Conservation (phyloP, 2,888 invertebrate genomes). For the Apotomis capreana region DNA sequence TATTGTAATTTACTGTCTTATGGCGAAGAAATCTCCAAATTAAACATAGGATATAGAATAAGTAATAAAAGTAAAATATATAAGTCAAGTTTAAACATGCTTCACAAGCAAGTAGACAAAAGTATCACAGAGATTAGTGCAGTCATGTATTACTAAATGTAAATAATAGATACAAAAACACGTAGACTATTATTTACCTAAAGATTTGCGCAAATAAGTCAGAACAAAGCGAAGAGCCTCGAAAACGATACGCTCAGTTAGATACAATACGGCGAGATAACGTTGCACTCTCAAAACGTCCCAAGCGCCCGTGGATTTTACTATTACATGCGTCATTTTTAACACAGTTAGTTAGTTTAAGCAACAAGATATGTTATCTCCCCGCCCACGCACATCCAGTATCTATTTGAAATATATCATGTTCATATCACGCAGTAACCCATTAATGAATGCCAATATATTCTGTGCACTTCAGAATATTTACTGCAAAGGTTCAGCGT, state of each 20-base stretch:
- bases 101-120: conserved; percentile 1
- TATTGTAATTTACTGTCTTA: neutral
- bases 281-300: neutral
- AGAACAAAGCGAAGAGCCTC: conserved; percentile 12
- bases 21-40: neutral
- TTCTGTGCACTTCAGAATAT: no score
- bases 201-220: conserved; percentile 21
- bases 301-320: neutral
- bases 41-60: neutral
- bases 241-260: conserved; percentile 16
- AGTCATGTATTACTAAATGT: conserved; percentile 2
- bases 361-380: conserved; percentile 34
- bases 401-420: conserved; percentile 6
- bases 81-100: conserved; percentile 11
- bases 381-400: conserved; percentile 15
- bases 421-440: neutral
- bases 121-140: conserved; percentile 3
- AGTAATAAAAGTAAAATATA: neutral
- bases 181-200: conserved; percentile 6
- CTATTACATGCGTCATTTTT: neutral
- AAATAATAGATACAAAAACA: neutral
- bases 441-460: neutral
- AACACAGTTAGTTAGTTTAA: conserved; percentile 1
- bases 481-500: no score
- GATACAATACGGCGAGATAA: conserved; percentile 2